Percentiles rank a stretch among this genome's conserved stretches.
phyloP scores from a whole-genome alignment of 2,797 vertebrate genomes.

The Helicolenus hilgendorfi region DNA sequence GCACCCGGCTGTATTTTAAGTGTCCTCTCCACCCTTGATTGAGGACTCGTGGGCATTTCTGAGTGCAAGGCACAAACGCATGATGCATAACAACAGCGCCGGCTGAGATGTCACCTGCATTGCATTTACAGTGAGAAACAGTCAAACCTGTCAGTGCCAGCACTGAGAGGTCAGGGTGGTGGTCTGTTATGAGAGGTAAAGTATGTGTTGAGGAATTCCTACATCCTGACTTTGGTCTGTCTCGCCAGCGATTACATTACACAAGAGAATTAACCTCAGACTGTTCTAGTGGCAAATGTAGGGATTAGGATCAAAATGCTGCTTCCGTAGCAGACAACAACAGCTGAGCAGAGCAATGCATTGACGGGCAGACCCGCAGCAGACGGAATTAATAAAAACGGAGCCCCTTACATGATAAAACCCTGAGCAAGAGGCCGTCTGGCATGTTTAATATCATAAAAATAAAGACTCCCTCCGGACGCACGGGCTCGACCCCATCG shows the following conservation, averaged over 20 bases:
- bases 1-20: constrained; percentile 74
- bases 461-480: constrained; percentile 48
- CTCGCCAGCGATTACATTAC: constrained; percentile 21
- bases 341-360: constrained; percentile 18
- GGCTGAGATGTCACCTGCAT: not conserved
- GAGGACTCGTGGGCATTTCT: constrained; percentile 63
- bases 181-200: not conserved
- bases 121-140: constrained; percentile 11
- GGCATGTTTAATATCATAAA: constrained; percentile 48
- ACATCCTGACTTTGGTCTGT: constrained; percentile 9
- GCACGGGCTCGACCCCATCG: constrained; percentile 6
- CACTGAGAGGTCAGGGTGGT: constrained; percentile 3
- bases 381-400: constrained; percentile 16
- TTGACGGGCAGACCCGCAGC: constrained; percentile 27
- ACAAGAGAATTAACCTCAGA: constrained; percentile 39
- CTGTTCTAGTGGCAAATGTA: constrained; percentile 23
- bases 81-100: constrained; percentile 27
- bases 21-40: constrained; percentile 77
- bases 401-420: constrained; percentile 40
- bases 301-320: constrained; percentile 41
- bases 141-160: not conserved
- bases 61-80: constrained; percentile 39
- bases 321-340: not conserved
- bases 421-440: not conserved
- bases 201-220: constrained; percentile 10